A percentile compares a stretch with the other conserved stretches of the same genome.
These are phyloP conservation scores for Anguilla rostrata DNA, from an alignment of 2,113 vertebrate genomes.

Conservation along the genomic window DNA sequence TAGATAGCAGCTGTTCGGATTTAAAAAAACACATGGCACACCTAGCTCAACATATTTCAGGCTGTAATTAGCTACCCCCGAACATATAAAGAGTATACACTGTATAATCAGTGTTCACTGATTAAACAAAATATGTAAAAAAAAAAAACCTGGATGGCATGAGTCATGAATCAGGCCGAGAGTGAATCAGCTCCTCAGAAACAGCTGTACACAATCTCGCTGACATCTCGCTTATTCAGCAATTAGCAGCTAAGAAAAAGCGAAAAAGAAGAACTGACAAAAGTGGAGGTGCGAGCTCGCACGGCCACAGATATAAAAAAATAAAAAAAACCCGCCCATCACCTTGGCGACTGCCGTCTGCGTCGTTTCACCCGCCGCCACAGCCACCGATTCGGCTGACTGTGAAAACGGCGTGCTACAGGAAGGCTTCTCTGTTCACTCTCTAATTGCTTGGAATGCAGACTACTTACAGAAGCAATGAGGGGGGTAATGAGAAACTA, in stretches of 20 bases:
- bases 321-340: not conserved
- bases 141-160: slow-evolving; percentile 39
- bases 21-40: slow-evolving; percentile 46
- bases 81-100: slow-evolving; percentile 39
- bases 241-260: slow-evolving; percentile 37
- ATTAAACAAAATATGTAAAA: slow-evolving; percentile 32
- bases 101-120: slow-evolving; percentile 43
- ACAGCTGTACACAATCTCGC: slow-evolving; percentile 45
- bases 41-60: slow-evolving; percentile 52
- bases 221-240: slow-evolving; percentile 47
- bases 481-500: slow-evolving; percentile 80
- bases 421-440: slow-evolving; percentile 53
- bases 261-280: slow-evolving; percentile 31
- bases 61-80: slow-evolving; percentile 63
- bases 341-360: not conserved
- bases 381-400: not conserved
- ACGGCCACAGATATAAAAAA: slow-evolving; percentile 1
- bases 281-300: slow-evolving; percentile 12
- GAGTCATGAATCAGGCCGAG: slow-evolving; percentile 26
- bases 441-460: slow-evolving; percentile 72
- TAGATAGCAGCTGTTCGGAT: not conserved
- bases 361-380: not conserved
- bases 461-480: slow-evolving; percentile 80
- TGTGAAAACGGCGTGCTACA: slow-evolving; percentile 28
- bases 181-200: slow-evolving; percentile 34